phyloP scores from a whole-genome alignment of 2,888 invertebrate species.

The Thysanoteuthis rhombus region DNA sequence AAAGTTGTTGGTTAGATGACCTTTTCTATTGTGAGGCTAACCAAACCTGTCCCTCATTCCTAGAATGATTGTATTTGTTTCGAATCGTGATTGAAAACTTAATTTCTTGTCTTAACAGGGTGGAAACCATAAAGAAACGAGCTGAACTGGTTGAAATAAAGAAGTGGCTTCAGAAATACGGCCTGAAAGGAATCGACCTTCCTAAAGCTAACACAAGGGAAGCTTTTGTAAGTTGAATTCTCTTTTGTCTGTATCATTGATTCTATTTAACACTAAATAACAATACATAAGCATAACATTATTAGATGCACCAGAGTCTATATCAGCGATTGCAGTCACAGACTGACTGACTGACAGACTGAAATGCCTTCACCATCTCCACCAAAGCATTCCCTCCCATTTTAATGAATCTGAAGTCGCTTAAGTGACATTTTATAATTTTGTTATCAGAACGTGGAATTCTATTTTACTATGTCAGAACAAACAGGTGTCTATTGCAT shows the following conservation, averaged over 20 bases:
- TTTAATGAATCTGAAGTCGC: no score
- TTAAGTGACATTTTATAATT: no score
- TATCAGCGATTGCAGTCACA: no score
- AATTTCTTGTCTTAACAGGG: constrained; percentile 42
- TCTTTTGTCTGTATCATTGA: background rate
- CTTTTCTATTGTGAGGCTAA: no score
- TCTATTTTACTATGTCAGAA: no score
- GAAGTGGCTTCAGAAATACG: constrained; percentile 56
- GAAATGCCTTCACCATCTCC: no score
- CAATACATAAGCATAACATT: background rate
- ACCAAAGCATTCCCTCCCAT: no score
- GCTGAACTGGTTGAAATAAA: constrained; percentile 50
- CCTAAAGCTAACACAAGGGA: constrained; percentile 39
- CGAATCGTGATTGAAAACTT: background rate
- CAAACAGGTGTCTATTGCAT: no score
- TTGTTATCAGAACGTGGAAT: no score
- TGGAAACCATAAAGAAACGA: constrained; percentile 49
- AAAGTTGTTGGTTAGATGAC: no score
- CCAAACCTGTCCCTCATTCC: background rate
- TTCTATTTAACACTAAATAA: background rate
- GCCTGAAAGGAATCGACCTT: constrained; percentile 46
- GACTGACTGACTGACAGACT: no score
- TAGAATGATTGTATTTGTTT: background rate
- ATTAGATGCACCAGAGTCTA: no score
- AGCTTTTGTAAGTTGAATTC: constrained; percentile 42